phyloP scores from a whole-genome alignment of 1,140 invertebrate species.

The Hormaphis cornu region DNA sequence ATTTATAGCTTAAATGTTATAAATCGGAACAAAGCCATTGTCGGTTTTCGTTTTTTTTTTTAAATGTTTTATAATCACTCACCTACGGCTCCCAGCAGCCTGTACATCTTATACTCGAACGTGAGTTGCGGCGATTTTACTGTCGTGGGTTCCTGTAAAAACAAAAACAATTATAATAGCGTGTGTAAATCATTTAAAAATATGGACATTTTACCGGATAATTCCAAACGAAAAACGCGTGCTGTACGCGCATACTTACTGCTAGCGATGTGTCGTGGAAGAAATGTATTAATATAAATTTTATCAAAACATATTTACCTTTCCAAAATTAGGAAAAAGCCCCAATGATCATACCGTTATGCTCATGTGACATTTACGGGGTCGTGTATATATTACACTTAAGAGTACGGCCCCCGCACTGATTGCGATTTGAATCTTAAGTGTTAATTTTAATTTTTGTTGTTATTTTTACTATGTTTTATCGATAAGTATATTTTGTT shows the following conservation, averaged over 20 bases:
- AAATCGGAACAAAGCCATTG: background rate
- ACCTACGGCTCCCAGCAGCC: conserved; percentile 91
- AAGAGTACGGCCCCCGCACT: too few relatives aligned
- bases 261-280: background rate
- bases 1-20: background rate
- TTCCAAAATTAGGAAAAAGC: background rate
- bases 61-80: conserved; percentile 42
- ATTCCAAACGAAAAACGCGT: too few relatives aligned
- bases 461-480: too few relatives aligned
- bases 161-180: conserved; percentile 33
- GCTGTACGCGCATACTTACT: background rate
- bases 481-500: too few relatives aligned
- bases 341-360: too few relatives aligned
- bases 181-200: background rate
- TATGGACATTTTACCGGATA: too few relatives aligned
- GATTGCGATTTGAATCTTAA: too few relatives aligned
- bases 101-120: conserved; percentile 99
- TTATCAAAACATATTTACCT: background rate
- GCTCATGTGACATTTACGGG: too few relatives aligned
- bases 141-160: conserved; percentile 90
- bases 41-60: background rate
- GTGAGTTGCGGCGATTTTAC: conserved; percentile 99
- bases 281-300: background rate
- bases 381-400: too few relatives aligned
- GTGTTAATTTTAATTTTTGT: too few relatives aligned